Evolutionary conservation across 2,888 invertebrate species (phyloP), one percentile per base, ranked within the genome.

Genomic region (Melieria omissa): DNA sequence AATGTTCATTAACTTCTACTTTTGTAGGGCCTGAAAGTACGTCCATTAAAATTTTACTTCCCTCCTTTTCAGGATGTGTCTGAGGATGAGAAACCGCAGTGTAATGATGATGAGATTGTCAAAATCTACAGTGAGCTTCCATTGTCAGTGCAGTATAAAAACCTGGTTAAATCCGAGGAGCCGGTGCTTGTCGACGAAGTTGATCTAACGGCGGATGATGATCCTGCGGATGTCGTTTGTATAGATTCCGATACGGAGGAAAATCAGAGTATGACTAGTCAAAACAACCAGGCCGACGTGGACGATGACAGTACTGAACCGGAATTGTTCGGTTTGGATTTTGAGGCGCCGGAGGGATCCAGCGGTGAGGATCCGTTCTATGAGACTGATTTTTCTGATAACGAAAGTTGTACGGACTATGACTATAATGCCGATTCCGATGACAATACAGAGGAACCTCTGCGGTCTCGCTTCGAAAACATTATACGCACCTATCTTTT

Each of bases 191-290:
- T n/a, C n/a, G 60, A 67, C 41, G 60, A 61, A 52, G 60, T 67
- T 4, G 67, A 67, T 67, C 60, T 67, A 6, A 67, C 67, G 3
- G 7, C 6, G 3, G 67, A 67, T 16, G 67, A 67, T 16, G 60
- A 58, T 3, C 49, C 58, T 41, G 54, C 54, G 54, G 72, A 72
- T 47, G 57, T 75, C 6, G 74, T 75, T 55, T 69, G 67, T 29
- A 58, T 75, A 42, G 71, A 72, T 55, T 75, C 75, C 10, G 75
- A 75, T 55, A 68, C 67, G 1, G 75, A 75, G 14, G 71, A 69
- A 9, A 72, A 75, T 55, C 10, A 55, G 8, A 63, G 63, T 44
- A 16, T 49, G 47, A 61, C 44, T n/a, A 67, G 67, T 16, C 60
- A 60, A 41, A 9, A 60, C 42, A 61, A 67, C 61, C 67, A 58